Percentiles rank a stretch among this genome's conserved stretches.
Evolutionary conservation across 2,888 invertebrate genomes (phyloP).

Genomic region (Scaptomyza flava): DNA sequence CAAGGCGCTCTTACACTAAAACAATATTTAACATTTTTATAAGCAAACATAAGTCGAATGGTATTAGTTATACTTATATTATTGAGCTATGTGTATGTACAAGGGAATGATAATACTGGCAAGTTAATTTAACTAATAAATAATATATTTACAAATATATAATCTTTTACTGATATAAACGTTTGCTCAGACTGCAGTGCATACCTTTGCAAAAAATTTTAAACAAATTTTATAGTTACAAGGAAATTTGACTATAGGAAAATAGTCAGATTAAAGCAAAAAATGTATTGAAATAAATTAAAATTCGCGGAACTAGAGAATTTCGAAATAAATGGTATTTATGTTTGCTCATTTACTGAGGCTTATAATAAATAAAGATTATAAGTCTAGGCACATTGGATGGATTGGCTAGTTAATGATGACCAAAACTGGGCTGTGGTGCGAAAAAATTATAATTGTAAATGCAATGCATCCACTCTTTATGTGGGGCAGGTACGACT

Average conservation of each 20-base stretch:
- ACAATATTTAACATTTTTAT: background rate
- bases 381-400: background rate
- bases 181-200: background rate
- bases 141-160: background rate
- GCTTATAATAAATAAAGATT: background rate
- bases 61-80: background rate
- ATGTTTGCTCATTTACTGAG: background rate
- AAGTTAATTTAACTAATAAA: background rate
- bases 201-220: background rate
- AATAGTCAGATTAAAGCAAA: background rate
- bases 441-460: background rate
- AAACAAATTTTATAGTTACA: background rate
- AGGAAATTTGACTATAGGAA: background rate
- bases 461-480: background rate
- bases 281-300: background rate
- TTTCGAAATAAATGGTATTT: background rate
- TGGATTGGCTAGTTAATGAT: constrained; percentile 1
- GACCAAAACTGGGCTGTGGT: background rate
- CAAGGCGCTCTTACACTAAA: background rate
- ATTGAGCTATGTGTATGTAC: background rate
- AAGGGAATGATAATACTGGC: background rate
- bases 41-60: background rate
- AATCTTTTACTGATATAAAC: background rate
- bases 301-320: background rate
- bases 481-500: background rate